phyloP scores from a whole-genome alignment of 2,888 invertebrate genomes.

The Pseudococcus jackbeardsleyi region DNA sequence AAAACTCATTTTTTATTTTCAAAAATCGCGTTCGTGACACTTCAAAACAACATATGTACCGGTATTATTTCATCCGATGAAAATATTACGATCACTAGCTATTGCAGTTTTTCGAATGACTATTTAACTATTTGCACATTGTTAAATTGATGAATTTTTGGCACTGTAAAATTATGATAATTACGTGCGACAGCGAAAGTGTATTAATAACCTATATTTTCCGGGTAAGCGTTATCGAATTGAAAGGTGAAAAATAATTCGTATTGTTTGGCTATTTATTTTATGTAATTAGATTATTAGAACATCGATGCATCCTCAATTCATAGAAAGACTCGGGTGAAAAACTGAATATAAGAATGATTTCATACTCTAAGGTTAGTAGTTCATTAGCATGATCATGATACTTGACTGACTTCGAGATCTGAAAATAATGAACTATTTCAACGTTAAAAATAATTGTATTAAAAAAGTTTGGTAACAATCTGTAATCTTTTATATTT shows the following conservation, averaged over 20 bases:
- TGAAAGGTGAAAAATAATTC: conserved; percentile 9
- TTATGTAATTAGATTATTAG: conserved; percentile 50
- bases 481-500: background rate
- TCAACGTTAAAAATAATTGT: background rate
- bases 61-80: background rate
- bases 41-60: conserved; percentile 36
- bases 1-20: conserved; percentile 51
- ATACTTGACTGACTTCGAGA: background rate
- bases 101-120: conserved; percentile 15
- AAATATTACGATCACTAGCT: background rate
- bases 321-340: background rate
- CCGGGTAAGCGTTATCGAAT: background rate
- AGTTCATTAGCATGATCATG: background rate
- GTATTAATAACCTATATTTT: conserved; percentile 43
- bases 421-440: background rate
- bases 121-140: conserved; percentile 22
- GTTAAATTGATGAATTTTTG: conserved; percentile 32
- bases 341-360: background rate
- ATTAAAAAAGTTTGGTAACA: background rate
- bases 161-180: conserved; percentile 32
- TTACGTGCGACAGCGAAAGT: conserved; percentile 38
- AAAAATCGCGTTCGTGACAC: background rate
- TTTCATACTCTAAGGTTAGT: conserved; percentile 22
- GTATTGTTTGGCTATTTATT: conserved; percentile 37
- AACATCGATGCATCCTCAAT: conserved; percentile 35